These are phyloP conservation scores for Mionectes olivaceus DNA, from an alignment of 2,797 vertebrate genomes.

Conservation along the genomic window DNA sequence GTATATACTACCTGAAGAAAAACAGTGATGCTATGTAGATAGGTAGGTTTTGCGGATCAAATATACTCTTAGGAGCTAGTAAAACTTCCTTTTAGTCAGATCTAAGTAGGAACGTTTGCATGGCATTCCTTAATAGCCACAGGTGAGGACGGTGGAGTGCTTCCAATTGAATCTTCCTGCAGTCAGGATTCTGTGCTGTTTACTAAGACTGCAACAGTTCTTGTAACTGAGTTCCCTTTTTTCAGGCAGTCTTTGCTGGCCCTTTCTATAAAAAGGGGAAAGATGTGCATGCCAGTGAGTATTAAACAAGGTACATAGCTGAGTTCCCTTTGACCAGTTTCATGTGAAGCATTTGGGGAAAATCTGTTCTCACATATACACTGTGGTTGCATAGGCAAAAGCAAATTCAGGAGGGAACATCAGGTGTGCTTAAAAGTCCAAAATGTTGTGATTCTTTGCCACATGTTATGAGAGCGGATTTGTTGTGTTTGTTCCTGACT, in stretches of 20 bases:
- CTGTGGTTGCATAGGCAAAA: neutral
- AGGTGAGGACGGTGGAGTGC: neutral
- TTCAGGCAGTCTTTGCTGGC: neutral
- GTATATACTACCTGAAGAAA: neutral
- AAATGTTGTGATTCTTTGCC: neutral
- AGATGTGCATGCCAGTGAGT: neutral
- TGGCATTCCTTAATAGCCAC: neutral
- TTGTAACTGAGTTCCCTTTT: neutral
- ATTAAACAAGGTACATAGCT: neutral
- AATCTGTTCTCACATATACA: neutral
- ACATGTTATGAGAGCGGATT: fast-evolving
- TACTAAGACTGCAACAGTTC: neutral
- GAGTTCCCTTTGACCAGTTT: neutral
- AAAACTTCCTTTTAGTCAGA: neutral
- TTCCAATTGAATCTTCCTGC: neutral
- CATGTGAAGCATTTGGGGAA: neutral
- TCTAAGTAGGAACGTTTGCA: neutral
- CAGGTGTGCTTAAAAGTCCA: neutral
- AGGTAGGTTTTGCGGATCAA: neutral
- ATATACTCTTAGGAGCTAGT: neutral
- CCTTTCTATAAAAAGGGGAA: neutral
- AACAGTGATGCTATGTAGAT: neutral
- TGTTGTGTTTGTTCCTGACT: neutral
- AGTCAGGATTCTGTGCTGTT: neutral
- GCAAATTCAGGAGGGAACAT: neutral